phyloP scores from a whole-genome alignment of 2,113 vertebrate genomes.

The Hyperoodon ampullatus region DNA sequence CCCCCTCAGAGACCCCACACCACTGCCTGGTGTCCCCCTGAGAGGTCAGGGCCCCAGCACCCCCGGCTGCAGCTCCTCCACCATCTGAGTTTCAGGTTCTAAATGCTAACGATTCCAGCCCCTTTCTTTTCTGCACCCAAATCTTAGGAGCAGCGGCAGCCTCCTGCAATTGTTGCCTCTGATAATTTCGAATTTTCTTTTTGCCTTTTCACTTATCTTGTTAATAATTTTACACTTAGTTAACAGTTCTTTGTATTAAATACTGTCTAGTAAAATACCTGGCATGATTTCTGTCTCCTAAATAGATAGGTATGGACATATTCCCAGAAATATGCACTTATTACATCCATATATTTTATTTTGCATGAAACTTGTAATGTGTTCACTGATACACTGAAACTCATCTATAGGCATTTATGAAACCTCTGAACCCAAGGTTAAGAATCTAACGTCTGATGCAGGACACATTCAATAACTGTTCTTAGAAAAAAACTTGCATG shows the following conservation, averaged over 20 bases:
- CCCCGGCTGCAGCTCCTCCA: neutral
- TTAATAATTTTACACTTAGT: constrained; percentile 22
- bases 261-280: constrained; percentile 13
- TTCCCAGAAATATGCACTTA: neutral
- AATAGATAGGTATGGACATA: neutral
- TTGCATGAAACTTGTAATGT: neutral
- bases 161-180: neutral
- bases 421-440: neutral
- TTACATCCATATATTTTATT: neutral
- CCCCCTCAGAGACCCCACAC: accelerated
- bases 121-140: neutral
- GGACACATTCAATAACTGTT: neutral
- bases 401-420: neutral
- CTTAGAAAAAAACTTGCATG: constrained; percentile 25
- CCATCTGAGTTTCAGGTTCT: neutral
- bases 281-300: neutral
- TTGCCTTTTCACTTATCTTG: neutral
- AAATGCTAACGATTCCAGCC: neutral
- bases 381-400: neutral
- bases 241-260: constrained; percentile 7
- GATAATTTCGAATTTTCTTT: neutral
- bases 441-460: neutral
- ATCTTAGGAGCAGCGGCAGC: neutral
- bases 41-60: neutral
- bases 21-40: neutral